These are phyloP conservation scores for Uria lomvia DNA, from an alignment of 2,113 vertebrate species.

Conservation along the genomic window DNA sequence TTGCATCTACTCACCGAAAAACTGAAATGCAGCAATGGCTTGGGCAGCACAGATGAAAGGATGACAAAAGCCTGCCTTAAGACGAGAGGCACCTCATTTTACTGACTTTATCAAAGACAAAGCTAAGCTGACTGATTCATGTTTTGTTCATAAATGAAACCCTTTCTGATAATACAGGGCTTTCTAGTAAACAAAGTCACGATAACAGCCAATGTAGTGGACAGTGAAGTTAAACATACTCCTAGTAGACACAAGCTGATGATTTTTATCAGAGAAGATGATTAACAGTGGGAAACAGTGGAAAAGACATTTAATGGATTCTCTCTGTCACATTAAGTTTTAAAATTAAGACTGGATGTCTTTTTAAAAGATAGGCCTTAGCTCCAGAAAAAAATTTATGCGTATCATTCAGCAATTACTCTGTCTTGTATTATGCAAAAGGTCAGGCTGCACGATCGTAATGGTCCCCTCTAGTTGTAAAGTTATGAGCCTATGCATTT, in stretches of 20 bases:
- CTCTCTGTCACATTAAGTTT: background rate
- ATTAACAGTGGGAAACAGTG: background rate
- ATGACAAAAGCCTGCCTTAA: background rate
- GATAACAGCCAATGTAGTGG: background rate
- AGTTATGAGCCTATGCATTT: background rate
- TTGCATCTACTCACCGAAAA: background rate
- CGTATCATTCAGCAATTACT: background rate
- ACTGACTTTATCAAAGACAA: background rate
- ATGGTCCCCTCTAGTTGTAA: background rate
- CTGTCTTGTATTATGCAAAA: background rate
- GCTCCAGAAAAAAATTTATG: background rate
- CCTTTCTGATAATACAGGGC: background rate
- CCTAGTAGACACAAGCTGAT: background rate
- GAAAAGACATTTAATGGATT: background rate
- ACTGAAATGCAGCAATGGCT: background rate
- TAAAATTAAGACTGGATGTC: background rate
- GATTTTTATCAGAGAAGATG: background rate
- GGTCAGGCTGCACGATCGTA: background rate
- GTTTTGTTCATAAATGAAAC: background rate
- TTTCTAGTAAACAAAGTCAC: background rate
- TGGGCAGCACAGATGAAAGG: background rate
- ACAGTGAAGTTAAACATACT: background rate
- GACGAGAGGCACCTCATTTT: background rate
- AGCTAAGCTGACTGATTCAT: background rate
- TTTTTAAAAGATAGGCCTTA: background rate